Evolutionary conservation across 2,888 invertebrate species (phyloP).

Genomic region (Cryptus armator): DNA sequence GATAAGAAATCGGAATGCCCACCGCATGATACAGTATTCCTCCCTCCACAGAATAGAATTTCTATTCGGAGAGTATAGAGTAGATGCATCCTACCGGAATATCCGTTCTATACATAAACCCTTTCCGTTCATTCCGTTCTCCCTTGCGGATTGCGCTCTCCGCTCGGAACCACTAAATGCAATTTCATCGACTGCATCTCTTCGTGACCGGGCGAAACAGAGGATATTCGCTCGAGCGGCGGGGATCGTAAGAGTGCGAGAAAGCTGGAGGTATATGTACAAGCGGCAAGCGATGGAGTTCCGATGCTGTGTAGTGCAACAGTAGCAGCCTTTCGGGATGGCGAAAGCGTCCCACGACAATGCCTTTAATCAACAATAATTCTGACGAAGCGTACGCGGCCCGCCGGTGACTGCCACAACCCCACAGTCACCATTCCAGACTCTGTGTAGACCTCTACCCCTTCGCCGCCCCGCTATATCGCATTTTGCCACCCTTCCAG

Average conservation of each 20-base stretch:
- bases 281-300: constrained; percentile 58
- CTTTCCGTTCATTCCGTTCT: constrained; percentile 31
- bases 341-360: constrained; percentile 76
- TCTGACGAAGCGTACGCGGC: constrained; percentile 69
- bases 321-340: constrained; percentile 72
- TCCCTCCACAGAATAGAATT: neutral
- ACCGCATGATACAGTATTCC: neutral
- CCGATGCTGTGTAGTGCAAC: constrained; percentile 44
- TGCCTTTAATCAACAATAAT: constrained; percentile 84
- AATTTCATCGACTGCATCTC: constrained; percentile 78
- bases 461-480: constrained; percentile 39
- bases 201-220: constrained; percentile 57
- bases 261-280: constrained; percentile 34
- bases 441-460: constrained; percentile 26
- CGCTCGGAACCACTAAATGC: constrained; percentile 76
- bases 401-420: constrained; percentile 51
- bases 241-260: constrained; percentile 16
- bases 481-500: constrained; percentile 64
- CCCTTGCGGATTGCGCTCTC: constrained; percentile 61
- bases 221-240: constrained; percentile 7
- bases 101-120: neutral
- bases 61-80: neutral
- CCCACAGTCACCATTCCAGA: constrained; percentile 1
- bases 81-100: constrained; percentile 1
- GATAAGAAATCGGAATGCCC: neutral